Evolutionary conservation across 1,140 invertebrate genomes (phyloP).

Genomic region (Drosophila micromelanica): DNA sequence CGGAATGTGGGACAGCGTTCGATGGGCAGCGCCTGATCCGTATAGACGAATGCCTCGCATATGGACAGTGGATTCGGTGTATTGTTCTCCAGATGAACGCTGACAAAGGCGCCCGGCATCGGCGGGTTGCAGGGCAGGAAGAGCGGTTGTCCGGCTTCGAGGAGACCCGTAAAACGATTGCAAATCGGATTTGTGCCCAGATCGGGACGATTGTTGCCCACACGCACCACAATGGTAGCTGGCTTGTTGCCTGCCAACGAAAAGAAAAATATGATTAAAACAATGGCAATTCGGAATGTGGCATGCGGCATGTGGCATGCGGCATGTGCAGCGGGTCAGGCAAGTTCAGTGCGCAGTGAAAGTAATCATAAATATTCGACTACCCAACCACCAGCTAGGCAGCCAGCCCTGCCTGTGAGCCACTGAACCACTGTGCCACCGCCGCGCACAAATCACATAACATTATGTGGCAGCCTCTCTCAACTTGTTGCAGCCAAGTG

Average conservation of each 20-base stretch:
- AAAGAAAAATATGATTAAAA: neutral
- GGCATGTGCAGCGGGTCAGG: conserved; percentile 23
- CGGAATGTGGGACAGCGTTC: conserved; percentile 96
- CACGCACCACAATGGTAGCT: conserved; percentile 94
- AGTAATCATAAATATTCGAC: conserved; percentile 81
- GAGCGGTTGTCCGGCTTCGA: conserved; percentile 95
- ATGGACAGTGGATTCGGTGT: conserved; percentile 91
- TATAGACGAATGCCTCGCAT: conserved; percentile 98
- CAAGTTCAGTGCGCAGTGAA: conserved; percentile 68
- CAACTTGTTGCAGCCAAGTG: conserved; percentile 62
- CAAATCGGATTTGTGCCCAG: conserved; percentile 96
- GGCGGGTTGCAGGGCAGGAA: conserved; percentile 97
- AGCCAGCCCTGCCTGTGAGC: conserved; percentile 17
- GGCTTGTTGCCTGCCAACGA: conserved; percentile 86
- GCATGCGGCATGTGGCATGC: conserved; percentile 29
- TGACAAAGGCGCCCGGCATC: conserved; percentile 97
- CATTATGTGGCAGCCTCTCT: conserved; percentile 17
- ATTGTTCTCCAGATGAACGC: conserved; percentile 93
- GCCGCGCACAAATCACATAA: conserved; percentile 69
- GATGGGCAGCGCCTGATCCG: conserved; percentile 96
- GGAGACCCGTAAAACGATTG: conserved; percentile 93
- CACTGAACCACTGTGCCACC: conserved; percentile 60
- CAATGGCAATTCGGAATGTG: conserved; percentile 3
- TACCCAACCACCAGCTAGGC: neutral
- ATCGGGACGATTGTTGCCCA: conserved; percentile 97